These are phyloP conservation scores for Grantiella picta DNA, from an alignment of 2,113 vertebrate genomes.

Conservation along the genomic window DNA sequence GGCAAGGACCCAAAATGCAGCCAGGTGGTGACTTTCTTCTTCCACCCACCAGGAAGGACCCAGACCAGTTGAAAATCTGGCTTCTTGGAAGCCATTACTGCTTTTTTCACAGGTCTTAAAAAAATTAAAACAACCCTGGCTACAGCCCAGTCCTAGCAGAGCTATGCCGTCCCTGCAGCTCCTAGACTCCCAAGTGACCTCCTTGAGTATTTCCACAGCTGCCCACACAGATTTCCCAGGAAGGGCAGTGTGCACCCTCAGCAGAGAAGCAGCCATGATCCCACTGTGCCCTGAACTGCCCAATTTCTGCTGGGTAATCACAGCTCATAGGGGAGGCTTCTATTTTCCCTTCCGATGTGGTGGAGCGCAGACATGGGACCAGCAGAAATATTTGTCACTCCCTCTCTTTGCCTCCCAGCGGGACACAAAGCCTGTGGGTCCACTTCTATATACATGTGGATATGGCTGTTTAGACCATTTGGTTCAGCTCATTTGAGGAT, in stretches of 20 bases:
- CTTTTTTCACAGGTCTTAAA: neutral
- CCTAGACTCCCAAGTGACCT: neutral
- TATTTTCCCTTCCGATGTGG: neutral
- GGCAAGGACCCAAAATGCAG: neutral
- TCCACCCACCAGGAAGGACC: neutral
- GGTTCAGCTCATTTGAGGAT: neutral
- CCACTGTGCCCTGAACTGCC: neutral
- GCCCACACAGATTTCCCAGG: slow-evolving; percentile 17
- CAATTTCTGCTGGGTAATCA: neutral
- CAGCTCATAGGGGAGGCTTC: neutral
- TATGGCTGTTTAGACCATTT: neutral
- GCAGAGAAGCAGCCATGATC: neutral
- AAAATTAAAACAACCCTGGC: neutral
- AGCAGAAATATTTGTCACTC: neutral
- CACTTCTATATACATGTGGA: neutral
- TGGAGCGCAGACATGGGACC: rapidly evolving
- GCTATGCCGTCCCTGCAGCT: neutral
- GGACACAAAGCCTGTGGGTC: neutral
- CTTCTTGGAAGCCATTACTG: neutral
- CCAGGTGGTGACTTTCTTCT: neutral
- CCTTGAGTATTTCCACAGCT: neutral
- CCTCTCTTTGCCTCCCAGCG: neutral
- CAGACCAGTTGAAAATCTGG: neutral
- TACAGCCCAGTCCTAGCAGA: neutral
- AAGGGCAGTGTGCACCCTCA: neutral